A percentile compares a stretch with the other conserved stretches of the same genome.
phyloP scores from a whole-genome alignment of 2,113 vertebrate genomes.

The Lepisosteus oculatus region DNA sequence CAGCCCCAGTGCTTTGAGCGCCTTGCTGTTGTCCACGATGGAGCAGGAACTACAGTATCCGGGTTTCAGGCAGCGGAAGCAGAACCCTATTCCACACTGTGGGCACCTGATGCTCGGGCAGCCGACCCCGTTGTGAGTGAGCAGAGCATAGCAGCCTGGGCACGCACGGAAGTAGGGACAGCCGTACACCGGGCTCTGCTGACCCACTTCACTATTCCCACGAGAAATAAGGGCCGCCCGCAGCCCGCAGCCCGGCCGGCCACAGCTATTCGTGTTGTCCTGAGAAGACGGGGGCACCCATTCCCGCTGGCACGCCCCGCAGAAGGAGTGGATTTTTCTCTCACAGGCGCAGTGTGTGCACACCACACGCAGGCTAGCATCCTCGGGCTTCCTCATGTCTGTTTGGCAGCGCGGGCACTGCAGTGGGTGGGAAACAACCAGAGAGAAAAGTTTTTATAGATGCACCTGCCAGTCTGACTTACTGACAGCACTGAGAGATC shows the following conservation, averaged over 20 bases:
- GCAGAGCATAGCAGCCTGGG: conserved; percentile 25
- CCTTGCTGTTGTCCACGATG: conserved; percentile 28
- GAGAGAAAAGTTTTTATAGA: too few relatives aligned
- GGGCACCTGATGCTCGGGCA: conserved; percentile 35
- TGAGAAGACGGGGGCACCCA: neutral
- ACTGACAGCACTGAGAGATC: too few relatives aligned
- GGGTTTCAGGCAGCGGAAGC: conserved; percentile 44
- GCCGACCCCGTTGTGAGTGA: conserved; percentile 36
- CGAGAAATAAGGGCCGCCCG: conserved; percentile 33
- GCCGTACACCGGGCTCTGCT: conserved; percentile 13
- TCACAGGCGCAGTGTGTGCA: neutral
- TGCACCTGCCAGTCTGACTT: too few relatives aligned
- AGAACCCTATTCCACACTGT: conserved; percentile 19
- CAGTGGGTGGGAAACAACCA: neutral
- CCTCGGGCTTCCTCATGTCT: neutral
- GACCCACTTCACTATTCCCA: neutral
- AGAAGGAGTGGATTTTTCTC: conserved; percentile 32
- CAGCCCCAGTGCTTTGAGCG: conserved; percentile 8
- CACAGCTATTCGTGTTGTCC: conserved; percentile 10
- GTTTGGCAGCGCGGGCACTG: conserved; percentile 34
- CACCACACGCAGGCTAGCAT: conserved; percentile 17
- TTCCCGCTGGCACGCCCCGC: conserved; percentile 33
- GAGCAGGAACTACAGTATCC: too few relatives aligned
- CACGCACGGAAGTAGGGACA: conserved; percentile 43
- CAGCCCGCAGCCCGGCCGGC: conserved; percentile 23